Evolutionary conservation across 2,113 vertebrate species (phyloP), one percentile per base, ranked within the genome.

Genomic region (Brachyhypopomus gauderio): DNA sequence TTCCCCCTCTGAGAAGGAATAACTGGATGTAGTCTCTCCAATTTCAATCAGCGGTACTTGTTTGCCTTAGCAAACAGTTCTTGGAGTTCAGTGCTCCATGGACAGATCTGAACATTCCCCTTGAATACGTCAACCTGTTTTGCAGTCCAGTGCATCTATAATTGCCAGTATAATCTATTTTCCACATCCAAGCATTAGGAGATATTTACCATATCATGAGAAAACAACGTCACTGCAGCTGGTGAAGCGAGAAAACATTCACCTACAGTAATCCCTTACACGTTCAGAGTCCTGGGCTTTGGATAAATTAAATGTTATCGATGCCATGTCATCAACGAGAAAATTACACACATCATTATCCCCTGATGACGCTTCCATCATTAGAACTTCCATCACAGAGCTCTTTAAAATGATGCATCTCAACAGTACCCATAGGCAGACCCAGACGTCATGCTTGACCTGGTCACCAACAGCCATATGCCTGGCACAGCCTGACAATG

Each of bases 401-500:
- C 85, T 79, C 66, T 84, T 75, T 81, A 79, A 81, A 78, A 78
- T 48, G 64, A 45, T 45, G 52, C 70, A 48, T 77, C 76, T 75
- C 77, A 66, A 34, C 56, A 63, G 63, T 27, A 85, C 72, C 45
- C 70, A 82, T 60, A 77, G 23, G 52, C 59, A 62, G 66, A 66
- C 48, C 56, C 80, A 36, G 62, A 75, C 79, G 72, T 78, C 62
- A 72, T 27, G 34, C 36, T 83, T 64, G 45, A 72, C 72, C 80
- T 66, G 77, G 66, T 62, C 67, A 58, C 80, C 83, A 59, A 77
- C 72, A 87, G 81, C 83, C 80, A 78, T 80, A 87, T 45, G 81
- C 77, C 85, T 87, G 85, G 77, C 80, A 60, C 77, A 83, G 74
- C 75, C 62, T 74, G 85, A 86, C 84, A 85, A 85, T 87, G 78